A percentile compares a stretch with the other conserved stretches of the same genome.
phyloP scores from a whole-genome alignment of 2,797 vertebrate species.

The Danio tinwini region DNA sequence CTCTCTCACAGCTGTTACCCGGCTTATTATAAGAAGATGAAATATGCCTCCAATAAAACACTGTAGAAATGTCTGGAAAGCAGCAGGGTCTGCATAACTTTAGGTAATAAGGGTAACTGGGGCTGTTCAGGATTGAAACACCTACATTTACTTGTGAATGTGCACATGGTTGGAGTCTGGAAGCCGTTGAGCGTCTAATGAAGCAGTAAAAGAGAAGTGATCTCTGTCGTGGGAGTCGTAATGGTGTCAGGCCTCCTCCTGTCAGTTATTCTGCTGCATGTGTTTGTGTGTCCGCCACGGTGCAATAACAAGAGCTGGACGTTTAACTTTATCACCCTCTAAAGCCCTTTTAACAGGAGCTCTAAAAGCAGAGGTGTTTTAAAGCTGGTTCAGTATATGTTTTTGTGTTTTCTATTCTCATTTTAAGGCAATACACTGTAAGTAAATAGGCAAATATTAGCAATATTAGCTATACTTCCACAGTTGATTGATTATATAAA shows the following conservation, averaged over 20 bases:
- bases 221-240: conserved; percentile 34
- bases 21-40: conserved; percentile 36
- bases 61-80: neutral
- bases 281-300: neutral
- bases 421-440: neutral
- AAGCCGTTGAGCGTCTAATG: conserved; percentile 37
- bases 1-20: conserved; percentile 1
- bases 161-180: conserved; percentile 8
- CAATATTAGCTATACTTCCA: no score
- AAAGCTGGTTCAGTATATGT: conserved; percentile 17
- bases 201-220: conserved; percentile 36
- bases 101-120: conserved; percentile 1
- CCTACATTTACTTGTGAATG: conserved; percentile 15
- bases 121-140: conserved; percentile 7
- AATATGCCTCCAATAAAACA: conserved; percentile 28
- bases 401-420: neutral
- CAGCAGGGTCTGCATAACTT: conserved; percentile 21
- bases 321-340: conserved; percentile 44
- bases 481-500: no score
- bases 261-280: conserved; percentile 16
- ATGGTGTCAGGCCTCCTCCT: neutral
- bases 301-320: conserved; percentile 38
- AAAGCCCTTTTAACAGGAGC: conserved; percentile 23
- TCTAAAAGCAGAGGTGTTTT: conserved; percentile 19
- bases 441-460: no score